phyloP scores from a whole-genome alignment of 2,797 vertebrate genomes.

The Phrynocephalus forsythii region DNA sequence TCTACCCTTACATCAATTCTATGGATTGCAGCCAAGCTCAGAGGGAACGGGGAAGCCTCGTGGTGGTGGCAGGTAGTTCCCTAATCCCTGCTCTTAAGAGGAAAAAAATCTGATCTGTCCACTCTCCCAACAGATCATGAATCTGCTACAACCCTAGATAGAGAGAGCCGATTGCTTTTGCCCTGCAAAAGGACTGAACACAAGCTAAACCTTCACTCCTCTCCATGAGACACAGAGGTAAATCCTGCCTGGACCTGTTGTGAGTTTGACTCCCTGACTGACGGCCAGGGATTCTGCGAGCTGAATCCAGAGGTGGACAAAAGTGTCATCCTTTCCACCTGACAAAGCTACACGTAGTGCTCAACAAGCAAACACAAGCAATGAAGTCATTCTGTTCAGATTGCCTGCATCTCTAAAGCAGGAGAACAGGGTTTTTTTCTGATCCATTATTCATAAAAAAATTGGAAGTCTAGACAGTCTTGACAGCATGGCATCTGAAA shows the following conservation, averaged over 20 bases:
- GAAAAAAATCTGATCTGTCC: too few species aligned
- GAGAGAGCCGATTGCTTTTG: too few species aligned
- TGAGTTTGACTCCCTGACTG: not conserved
- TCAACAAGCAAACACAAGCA: not conserved
- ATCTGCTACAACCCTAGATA: too few species aligned
- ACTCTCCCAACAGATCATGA: too few species aligned
- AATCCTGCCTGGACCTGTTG: not conserved
- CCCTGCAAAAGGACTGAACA: not conserved
- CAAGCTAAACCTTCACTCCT: not conserved
- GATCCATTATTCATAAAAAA: not conserved
- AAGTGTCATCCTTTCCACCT: not conserved
- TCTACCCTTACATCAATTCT: too few species aligned
- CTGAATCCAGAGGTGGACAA: not conserved
- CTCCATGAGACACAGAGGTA: not conserved
- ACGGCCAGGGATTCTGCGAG: too few species aligned
- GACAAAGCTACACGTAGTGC: not conserved
- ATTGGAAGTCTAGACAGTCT: not conserved
- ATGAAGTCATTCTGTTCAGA: conserved; percentile 8
- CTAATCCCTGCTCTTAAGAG: too few species aligned
- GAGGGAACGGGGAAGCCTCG: too few species aligned
- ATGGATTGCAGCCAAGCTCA: too few species aligned
- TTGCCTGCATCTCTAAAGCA: not conserved
- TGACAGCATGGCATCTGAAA: not conserved
- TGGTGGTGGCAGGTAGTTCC: too few species aligned
- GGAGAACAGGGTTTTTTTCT: not conserved